These are phyloP conservation scores for Megalonaias nervosa DNA, from an alignment of 1,140 invertebrate genomes.

Conservation along the genomic window DNA sequence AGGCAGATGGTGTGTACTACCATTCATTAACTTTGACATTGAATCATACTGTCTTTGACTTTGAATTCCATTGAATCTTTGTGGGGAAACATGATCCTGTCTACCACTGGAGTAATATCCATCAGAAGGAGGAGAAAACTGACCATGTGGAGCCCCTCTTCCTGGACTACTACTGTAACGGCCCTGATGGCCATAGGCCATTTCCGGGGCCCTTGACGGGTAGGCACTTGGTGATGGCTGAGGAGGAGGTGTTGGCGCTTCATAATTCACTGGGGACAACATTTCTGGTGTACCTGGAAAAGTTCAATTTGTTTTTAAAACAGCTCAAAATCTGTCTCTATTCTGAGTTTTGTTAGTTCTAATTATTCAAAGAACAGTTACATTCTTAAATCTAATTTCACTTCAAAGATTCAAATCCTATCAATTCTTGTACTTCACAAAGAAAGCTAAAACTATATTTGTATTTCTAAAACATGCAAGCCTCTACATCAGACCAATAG, in stretches of 20 bases:
- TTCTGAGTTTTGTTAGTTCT: too few relatives aligned
- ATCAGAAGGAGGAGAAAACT: constrained; percentile 28
- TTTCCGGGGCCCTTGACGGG: constrained; percentile 32
- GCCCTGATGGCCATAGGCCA: constrained; percentile 24
- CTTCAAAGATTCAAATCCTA: too few relatives aligned
- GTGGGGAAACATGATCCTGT: constrained; percentile 17
- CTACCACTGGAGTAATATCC: not conserved
- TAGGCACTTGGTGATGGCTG: constrained; percentile 66
- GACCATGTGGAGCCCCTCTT: constrained; percentile 11
- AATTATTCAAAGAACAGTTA: too few relatives aligned
- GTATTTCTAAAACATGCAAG: too few relatives aligned
- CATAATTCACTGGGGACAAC: constrained; percentile 61
- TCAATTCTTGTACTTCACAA: too few relatives aligned
- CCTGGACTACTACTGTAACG: constrained; percentile 15
- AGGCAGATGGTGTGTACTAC: constrained; percentile 4
- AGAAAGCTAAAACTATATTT: too few relatives aligned
- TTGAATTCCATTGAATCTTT: constrained; percentile 16
- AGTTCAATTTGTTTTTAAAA: not conserved
- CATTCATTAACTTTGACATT: constrained; percentile 21
- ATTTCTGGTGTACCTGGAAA: constrained; percentile 64
- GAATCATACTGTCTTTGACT: constrained; percentile 21
- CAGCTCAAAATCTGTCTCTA: too few relatives aligned
- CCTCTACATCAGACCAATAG: too few relatives aligned
- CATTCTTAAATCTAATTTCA: too few relatives aligned
- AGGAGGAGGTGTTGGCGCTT: constrained; percentile 64